phyloP scores from a whole-genome alignment of 2,113 vertebrate genomes.

The Hypomesus transpacificus region DNA sequence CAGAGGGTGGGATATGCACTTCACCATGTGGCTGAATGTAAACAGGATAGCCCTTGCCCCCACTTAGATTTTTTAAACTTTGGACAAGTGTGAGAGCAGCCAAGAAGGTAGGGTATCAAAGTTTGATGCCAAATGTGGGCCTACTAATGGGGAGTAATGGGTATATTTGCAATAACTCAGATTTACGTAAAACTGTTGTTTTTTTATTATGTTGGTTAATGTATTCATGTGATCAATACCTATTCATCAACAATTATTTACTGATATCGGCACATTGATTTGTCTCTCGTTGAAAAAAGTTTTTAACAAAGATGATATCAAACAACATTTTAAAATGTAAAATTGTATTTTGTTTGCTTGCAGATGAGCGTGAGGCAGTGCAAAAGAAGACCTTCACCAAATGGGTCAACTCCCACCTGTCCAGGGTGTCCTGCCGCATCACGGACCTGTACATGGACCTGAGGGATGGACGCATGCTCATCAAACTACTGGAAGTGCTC shows the following conservation, averaged over 20 bases:
- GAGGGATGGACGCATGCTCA: constrained; percentile 88
- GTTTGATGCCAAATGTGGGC: too few species aligned
- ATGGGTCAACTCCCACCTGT: constrained; percentile 89
- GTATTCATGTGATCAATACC: too few species aligned
- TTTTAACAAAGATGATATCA: too few species aligned
- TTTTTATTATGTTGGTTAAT: too few species aligned
- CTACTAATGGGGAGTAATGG: too few species aligned
- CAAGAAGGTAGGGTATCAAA: too few species aligned
- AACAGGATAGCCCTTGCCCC: constrained; percentile 47
- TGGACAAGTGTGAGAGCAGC: not conserved
- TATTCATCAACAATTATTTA: too few species aligned
- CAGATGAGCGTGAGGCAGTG: constrained; percentile 89
- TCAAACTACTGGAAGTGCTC: constrained; percentile 88
- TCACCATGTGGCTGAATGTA: not conserved
- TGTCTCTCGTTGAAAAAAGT: too few species aligned
- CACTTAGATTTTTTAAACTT: constrained; percentile 37
- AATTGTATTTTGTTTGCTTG: not conserved
- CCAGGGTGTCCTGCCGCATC: constrained; percentile 86
- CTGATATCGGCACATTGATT: too few species aligned
- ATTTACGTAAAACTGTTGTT: too few species aligned
- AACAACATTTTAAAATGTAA: too few species aligned
- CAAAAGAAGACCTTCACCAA: constrained; percentile 94
- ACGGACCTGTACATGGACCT: constrained; percentile 87
- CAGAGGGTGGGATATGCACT: not conserved
- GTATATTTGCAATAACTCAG: too few species aligned